Percentiles rank a stretch among this genome's conserved stretches.
These are phyloP conservation scores for Tachystola acroxantha DNA, from an alignment of 2,888 invertebrate genomes.

Conservation along the genomic window DNA sequence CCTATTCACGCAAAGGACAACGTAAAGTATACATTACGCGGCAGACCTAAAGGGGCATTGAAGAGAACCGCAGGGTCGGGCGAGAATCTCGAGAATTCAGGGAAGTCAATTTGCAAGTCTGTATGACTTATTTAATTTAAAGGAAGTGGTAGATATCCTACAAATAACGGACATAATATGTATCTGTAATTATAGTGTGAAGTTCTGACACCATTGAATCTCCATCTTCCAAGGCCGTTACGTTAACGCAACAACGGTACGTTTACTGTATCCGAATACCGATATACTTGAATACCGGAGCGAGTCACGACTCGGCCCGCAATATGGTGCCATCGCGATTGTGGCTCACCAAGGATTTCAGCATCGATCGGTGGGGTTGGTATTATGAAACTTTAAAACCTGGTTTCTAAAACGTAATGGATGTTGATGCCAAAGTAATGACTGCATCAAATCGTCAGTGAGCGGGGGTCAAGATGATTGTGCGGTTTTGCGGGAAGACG, in stretches of 20 bases:
- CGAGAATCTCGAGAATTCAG: too few species aligned
- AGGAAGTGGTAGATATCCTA: too few species aligned
- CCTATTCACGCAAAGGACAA: constrained; percentile 8
- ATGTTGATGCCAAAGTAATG: constrained; percentile 7
- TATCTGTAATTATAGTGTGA: background rate
- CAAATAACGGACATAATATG: too few species aligned
- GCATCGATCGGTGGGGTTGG: constrained; percentile 25
- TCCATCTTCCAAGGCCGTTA: constrained; percentile 60
- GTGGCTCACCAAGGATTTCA: constrained; percentile 27
- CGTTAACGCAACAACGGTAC: constrained; percentile 57
- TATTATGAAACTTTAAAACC: constrained; percentile 7
- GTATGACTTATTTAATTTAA: too few species aligned
- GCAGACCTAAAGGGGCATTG: background rate
- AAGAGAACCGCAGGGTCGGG: background rate
- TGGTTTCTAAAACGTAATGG: constrained; percentile 17
- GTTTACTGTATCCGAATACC: constrained; percentile 49
- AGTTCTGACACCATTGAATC: constrained; percentile 25
- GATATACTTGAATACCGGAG: constrained; percentile 35
- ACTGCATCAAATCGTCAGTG: constrained; percentile 8
- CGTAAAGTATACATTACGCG: background rate
- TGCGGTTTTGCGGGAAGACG: constrained; percentile 17
- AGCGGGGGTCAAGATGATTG: constrained; percentile 17
- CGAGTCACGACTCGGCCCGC: constrained; percentile 53
- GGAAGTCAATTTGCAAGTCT: too few species aligned
- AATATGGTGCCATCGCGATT: constrained; percentile 35